Evolutionary conservation across 2,797 vertebrate genomes (phyloP).

Genomic region (Enteromius argenteus): DNA sequence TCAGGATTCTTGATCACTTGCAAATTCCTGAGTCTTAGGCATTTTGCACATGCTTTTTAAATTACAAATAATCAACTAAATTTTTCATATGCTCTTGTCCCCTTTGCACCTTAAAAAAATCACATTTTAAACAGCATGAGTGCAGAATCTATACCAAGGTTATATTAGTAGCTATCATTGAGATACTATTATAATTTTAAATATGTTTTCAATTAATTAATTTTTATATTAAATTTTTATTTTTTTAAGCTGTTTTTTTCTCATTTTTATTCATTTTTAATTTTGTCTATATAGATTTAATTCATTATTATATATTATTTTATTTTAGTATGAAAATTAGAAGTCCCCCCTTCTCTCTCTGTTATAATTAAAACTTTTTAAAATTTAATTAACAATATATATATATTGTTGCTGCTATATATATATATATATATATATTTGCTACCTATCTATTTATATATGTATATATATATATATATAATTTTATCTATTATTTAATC

Average conservation of each 20-base stretch:
- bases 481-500: too few species aligned
- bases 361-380: too few species aligned
- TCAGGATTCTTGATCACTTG: background rate
- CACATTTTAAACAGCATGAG: background rate
- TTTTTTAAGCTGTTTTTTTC: background rate
- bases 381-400: too few species aligned
- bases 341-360: too few species aligned
- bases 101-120: background rate
- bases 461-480: too few species aligned
- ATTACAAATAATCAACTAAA: background rate
- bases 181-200: background rate
- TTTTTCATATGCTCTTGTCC: background rate
- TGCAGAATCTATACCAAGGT: background rate
- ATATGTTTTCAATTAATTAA: background rate
- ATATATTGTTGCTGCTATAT: too few species aligned
- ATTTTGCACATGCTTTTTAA: background rate
- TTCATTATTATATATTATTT: background rate
- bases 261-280: too few species aligned
- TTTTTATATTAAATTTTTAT: background rate
- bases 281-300: background rate
- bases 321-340: background rate
- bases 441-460: too few species aligned
- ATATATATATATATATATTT: too few species aligned
- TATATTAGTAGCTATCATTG: background rate
- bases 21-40: background rate